These are phyloP conservation scores for Iguana delicatissima DNA, from an alignment of 2,797 vertebrate species.

Conservation along the genomic window DNA sequence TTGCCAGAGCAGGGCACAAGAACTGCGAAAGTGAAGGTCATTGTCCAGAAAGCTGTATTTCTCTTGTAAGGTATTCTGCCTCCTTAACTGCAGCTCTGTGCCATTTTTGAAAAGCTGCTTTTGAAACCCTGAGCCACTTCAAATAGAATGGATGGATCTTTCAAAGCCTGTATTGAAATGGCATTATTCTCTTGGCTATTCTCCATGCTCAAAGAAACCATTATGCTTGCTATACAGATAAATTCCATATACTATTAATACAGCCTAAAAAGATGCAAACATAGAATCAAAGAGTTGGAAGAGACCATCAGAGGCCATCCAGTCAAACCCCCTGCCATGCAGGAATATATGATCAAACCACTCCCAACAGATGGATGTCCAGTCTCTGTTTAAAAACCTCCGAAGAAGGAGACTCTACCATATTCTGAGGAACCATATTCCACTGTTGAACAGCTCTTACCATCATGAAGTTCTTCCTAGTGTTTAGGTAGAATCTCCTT, in stretches of 20 bases:
- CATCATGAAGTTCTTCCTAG: too few relatives aligned
- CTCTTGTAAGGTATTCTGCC: neutral
- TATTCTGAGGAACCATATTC: too few relatives aligned
- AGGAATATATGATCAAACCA: too few relatives aligned
- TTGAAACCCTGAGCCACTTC: neutral
- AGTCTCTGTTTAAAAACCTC: too few relatives aligned
- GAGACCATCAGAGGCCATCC: too few relatives aligned
- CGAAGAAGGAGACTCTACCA: too few relatives aligned
- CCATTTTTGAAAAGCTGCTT: neutral
- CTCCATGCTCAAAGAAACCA: neutral
- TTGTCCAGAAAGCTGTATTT: neutral
- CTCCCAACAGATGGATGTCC: too few relatives aligned
- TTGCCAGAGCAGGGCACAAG: neutral
- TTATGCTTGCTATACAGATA: neutral
- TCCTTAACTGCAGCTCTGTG: neutral
- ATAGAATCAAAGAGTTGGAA: too few relatives aligned
- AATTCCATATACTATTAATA: neutral
- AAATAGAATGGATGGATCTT: neutral
- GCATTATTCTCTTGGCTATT: neutral
- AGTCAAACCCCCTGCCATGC: too few relatives aligned
- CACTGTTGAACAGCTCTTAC: too few relatives aligned
- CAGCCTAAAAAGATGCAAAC: neutral
- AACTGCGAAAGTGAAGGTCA: neutral
- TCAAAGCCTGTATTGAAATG: neutral
- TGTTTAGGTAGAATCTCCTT: too few relatives aligned